These are phyloP conservation scores for Drosophila histrio DNA, from an alignment of 2,888 invertebrate genomes.

Conservation along the genomic window DNA sequence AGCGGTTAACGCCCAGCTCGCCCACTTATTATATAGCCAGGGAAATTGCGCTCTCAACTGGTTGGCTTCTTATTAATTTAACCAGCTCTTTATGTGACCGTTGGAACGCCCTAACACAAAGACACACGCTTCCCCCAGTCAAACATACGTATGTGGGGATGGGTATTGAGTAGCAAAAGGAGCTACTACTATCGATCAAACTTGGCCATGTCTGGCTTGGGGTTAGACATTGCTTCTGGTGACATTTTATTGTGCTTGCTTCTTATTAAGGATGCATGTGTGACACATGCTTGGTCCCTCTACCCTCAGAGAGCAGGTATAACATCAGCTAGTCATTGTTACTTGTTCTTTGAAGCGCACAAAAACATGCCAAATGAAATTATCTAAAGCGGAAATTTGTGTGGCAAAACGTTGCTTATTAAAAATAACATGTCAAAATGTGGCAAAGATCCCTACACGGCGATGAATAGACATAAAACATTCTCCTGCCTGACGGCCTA, in stretches of 20 bases:
- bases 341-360: constrained; percentile 31
- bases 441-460: constrained; percentile 39
- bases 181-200: constrained; percentile 76
- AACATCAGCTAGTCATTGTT: constrained; percentile 49
- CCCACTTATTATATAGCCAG: constrained; percentile 37
- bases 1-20: constrained; percentile 33
- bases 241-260: constrained; percentile 65
- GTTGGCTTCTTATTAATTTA: constrained; percentile 70
- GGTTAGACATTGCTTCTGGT: constrained; percentile 49
- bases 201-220: constrained; percentile 32
- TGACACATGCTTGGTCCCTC: constrained; percentile 55
- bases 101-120: constrained; percentile 37
- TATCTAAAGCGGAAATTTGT: constrained; percentile 57
- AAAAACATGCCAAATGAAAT: constrained; percentile 55
- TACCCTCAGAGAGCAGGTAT: neutral
- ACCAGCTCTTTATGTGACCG: constrained; percentile 55
- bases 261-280: constrained; percentile 62
- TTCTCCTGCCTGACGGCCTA: constrained; percentile 3
- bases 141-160: constrained; percentile 32
- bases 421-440: constrained; percentile 75
- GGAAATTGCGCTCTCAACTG: constrained; percentile 39
- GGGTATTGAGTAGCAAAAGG: neutral
- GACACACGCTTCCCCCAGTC: constrained; percentile 7
- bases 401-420: constrained; percentile 66
- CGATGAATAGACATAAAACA: constrained; percentile 58